Percentiles rank a stretch among this genome's conserved stretches.
Conservation (phyloP, 2,888 invertebrate species). For the Lamellibrachia columna region DNA sequence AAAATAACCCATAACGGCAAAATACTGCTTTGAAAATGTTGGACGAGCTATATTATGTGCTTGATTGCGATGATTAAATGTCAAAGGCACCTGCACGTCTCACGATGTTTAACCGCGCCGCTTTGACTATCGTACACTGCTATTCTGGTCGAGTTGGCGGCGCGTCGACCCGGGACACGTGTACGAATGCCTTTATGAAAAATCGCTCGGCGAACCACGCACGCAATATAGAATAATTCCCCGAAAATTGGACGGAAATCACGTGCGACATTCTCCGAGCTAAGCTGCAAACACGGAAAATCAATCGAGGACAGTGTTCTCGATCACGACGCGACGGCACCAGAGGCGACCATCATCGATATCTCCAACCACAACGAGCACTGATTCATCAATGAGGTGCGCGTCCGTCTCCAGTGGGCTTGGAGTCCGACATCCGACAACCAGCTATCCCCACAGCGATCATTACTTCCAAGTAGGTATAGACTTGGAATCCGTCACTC, state of each 20-base stretch:
- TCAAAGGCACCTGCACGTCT: not conserved
- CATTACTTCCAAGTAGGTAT: too few species aligned
- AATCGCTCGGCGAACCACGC: not conserved
- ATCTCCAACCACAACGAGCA: not conserved
- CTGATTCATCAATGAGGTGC: not conserved
- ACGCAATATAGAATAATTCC: not conserved
- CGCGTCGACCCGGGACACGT: not conserved
- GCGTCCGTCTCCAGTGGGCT: not conserved
- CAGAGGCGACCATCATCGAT: not conserved
- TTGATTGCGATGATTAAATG: not conserved
- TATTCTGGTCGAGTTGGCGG: not conserved
- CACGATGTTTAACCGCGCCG: not conserved
- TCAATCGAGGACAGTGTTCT: not conserved
- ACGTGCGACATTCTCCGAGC: not conserved
- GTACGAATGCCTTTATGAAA: not conserved
- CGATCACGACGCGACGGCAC: not conserved
- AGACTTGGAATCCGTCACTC: not conserved
- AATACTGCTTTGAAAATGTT: not conserved
- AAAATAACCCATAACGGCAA: not conserved
- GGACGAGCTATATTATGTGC: not conserved
- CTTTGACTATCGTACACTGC: not conserved
- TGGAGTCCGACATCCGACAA: not conserved
- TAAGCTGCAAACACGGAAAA: not conserved
- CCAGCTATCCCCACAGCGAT: not conserved
- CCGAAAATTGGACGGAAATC: not conserved